Evolutionary conservation across 2,888 invertebrate species (phyloP).

Genomic region (Anorthoa munda): DNA sequence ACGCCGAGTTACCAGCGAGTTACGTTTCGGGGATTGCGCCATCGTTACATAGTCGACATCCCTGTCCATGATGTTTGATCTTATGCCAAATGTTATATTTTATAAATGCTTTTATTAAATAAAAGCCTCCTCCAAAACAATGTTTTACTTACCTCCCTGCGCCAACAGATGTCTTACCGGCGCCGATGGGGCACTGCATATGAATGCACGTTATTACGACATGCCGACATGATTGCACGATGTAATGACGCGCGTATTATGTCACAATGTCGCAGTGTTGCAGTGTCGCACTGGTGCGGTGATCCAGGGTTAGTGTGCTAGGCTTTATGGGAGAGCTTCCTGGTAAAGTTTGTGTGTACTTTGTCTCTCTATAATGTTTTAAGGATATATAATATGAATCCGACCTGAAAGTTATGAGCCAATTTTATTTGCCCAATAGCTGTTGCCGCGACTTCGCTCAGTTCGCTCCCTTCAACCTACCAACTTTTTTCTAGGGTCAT

Average conservation of each 20-base stretch:
- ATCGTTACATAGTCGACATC: too few relatives aligned
- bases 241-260: slow-evolving; percentile 36
- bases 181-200: slow-evolving; percentile 52
- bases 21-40: too few relatives aligned
- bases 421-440: too few relatives aligned
- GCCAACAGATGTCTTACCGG: slow-evolving; percentile 47
- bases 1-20: too few relatives aligned
- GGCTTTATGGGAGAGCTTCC: neutral
- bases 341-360: neutral
- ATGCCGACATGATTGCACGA: slow-evolving; percentile 49
- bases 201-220: slow-evolving; percentile 49
- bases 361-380: neutral
- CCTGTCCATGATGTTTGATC: neutral
- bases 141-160: neutral
- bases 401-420: too few relatives aligned
- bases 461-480: too few relatives aligned
- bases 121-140: slow-evolving; percentile 51
- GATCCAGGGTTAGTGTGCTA: slow-evolving; percentile 33
- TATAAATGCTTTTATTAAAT: too few relatives aligned
- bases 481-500: too few relatives aligned
- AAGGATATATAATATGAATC: too few relatives aligned
- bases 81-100: too few relatives aligned
- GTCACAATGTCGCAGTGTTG: slow-evolving; percentile 11
- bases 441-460: too few relatives aligned
- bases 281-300: slow-evolving; percentile 12